Conservation (phyloP, 2,888 invertebrate genomes). For the Dolomedes plantarius region DNA sequence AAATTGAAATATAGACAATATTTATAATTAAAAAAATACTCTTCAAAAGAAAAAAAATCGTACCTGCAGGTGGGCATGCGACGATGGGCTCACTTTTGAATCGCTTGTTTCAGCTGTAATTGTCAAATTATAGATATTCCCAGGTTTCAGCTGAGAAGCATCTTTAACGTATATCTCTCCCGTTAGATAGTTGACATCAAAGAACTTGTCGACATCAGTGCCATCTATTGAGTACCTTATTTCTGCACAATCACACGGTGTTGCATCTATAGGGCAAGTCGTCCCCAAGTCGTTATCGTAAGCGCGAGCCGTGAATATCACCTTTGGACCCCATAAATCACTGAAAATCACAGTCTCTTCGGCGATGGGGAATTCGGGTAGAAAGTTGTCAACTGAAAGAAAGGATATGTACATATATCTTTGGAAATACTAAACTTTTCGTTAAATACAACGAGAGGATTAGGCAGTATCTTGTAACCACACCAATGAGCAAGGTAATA, state of each 20-base stretch:
- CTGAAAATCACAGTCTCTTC: conserved; percentile 41
- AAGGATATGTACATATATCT: too few relatives aligned
- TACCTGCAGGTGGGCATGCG: too few relatives aligned
- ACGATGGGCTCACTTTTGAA: too few relatives aligned
- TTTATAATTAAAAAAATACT: too few relatives aligned
- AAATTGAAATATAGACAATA: too few relatives aligned
- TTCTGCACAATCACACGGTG: conserved; percentile 63
- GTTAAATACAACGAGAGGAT: too few relatives aligned
- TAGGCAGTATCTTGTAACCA: too few relatives aligned
- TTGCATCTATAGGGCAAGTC: conserved; percentile 32
- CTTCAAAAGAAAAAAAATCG: too few relatives aligned
- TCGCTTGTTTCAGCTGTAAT: conserved; percentile 32
- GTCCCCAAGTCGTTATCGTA: conserved; percentile 54
- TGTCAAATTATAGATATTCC: conserved; percentile 31
- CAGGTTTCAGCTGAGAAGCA: conserved; percentile 12
- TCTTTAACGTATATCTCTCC: conserved; percentile 70
- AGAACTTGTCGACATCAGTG: conserved; percentile 31
- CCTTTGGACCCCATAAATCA: conserved; percentile 44
- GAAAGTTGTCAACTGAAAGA: conserved; percentile 38
- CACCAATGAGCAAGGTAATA: too few relatives aligned
- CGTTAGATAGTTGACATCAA: conserved; percentile 59
- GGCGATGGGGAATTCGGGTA: conserved; percentile 43
- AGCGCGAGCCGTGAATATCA: conserved; percentile 64
- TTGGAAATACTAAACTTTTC: too few relatives aligned
- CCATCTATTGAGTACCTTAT: conserved; percentile 53